phyloP scores from a whole-genome alignment of 92 coral and sea anemone species.

The Zoanthus sansibaricus region DNA sequence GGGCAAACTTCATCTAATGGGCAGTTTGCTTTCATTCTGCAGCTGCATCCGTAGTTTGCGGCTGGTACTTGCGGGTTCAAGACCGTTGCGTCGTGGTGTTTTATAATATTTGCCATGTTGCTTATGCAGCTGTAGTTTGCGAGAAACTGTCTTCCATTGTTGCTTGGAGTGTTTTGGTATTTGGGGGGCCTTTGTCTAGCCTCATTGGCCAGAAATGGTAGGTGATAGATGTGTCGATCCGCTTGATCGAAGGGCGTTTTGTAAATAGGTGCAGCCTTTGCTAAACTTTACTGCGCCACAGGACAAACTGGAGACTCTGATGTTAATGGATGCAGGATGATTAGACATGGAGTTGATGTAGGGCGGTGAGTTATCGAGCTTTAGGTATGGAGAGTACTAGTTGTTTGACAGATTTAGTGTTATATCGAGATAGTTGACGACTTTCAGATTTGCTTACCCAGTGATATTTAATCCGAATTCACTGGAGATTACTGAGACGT shows the following conservation, averaged over 20 bases:
- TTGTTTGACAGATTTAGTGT: neutral
- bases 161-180: neutral
- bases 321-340: no score
- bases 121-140: no score
- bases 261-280: no score
- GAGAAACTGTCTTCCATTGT: neutral
- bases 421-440: no score
- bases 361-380: neutral
- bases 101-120: neutral
- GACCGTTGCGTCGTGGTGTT: neutral
- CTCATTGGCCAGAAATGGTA: no score
- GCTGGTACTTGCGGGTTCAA: no score
- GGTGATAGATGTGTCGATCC: no score
- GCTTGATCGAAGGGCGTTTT: no score
- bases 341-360: neutral
- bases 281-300: no score
- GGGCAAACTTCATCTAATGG: neutral
- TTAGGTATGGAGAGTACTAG: neutral
- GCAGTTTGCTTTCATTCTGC: neutral
- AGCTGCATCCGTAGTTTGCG: neutral
- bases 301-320: no score
- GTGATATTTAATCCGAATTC: neutral
- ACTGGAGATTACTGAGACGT: neutral
- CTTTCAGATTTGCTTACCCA: neutral
- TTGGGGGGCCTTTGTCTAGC: no score